A percentile compares a stretch with the other conserved stretches of the same genome.
These are phyloP conservation scores for Drosophila austrosaltans DNA, from an alignment of 2,888 invertebrate genomes.

Conservation along the genomic window DNA sequence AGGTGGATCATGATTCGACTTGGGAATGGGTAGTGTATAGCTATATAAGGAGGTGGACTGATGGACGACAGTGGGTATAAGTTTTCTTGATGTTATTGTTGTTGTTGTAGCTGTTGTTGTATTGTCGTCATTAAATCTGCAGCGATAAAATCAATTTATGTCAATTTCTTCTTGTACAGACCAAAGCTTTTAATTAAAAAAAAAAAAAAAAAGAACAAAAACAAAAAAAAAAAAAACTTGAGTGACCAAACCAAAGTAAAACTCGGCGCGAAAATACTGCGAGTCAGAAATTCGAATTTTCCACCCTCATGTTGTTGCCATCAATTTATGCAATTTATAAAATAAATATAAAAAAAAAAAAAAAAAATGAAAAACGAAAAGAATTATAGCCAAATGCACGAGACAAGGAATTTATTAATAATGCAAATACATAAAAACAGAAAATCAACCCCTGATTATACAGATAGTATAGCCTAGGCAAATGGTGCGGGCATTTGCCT, in stretches of 20 bases:
- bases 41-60: neutral
- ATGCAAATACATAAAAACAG: constrained; percentile 79
- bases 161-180: constrained; percentile 77
- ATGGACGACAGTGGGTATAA: neutral
- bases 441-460: constrained; percentile 78
- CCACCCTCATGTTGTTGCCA: constrained; percentile 58
- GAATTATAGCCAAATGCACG: constrained; percentile 69
- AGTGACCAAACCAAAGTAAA: constrained; percentile 68
- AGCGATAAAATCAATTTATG: constrained; percentile 77
- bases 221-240: constrained; percentile 53
- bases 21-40: neutral
- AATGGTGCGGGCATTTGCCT: neutral
- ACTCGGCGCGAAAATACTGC: constrained; percentile 52
- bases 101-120: constrained; percentile 55
- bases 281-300: constrained; percentile 21
- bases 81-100: constrained; percentile 45
- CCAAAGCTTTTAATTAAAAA: constrained; percentile 68
- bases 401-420: constrained; percentile 77
- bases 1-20: constrained; percentile 11
- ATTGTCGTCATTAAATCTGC: constrained; percentile 78
- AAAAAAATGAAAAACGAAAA: constrained; percentile 49
- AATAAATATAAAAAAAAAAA: constrained; percentile 63
- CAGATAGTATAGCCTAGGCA: constrained; percentile 56
- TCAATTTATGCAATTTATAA: constrained; percentile 80
- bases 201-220: constrained; percentile 39